These are phyloP conservation scores for Falco biarmicus DNA, from an alignment of 2,797 vertebrate genomes.

Conservation along the genomic window DNA sequence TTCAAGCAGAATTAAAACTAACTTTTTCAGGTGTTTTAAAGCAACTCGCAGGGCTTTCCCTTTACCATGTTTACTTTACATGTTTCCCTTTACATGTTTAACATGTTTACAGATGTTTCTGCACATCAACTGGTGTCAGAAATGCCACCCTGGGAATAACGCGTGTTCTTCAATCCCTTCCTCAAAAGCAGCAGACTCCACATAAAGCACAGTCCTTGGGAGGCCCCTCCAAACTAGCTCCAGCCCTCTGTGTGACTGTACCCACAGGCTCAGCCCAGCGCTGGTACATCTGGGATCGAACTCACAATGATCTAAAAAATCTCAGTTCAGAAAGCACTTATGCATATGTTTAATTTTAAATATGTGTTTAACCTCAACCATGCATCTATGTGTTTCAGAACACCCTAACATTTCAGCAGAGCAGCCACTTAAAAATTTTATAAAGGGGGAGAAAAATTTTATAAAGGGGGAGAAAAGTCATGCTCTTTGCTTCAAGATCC, in stretches of 20 bases:
- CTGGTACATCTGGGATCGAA: background rate
- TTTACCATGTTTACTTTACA: background rate
- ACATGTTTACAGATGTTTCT: background rate
- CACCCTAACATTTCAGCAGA: background rate
- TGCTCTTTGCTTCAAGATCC: background rate
- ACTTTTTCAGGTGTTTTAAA: constrained; percentile 39
- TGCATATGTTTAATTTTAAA: background rate
- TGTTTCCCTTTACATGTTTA: background rate
- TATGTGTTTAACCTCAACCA: background rate
- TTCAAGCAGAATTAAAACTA: constrained; percentile 38
- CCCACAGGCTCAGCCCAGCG: background rate
- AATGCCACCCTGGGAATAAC: constrained; percentile 22
- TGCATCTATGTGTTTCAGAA: background rate
- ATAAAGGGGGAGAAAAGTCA: background rate
- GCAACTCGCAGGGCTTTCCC: background rate
- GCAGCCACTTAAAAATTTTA: background rate
- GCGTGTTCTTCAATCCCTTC: background rate
- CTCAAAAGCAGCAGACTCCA: background rate
- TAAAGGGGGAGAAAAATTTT: background rate
- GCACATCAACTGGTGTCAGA: constrained; percentile 4
- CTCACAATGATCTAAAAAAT: background rate
- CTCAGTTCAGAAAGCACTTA: background rate
- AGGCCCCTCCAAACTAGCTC: background rate
- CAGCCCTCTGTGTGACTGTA: background rate
- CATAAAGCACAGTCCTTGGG: background rate